phyloP scores from a whole-genome alignment of 92 coral and sea anemone genomes.

The Umimayanthus kanabou region DNA sequence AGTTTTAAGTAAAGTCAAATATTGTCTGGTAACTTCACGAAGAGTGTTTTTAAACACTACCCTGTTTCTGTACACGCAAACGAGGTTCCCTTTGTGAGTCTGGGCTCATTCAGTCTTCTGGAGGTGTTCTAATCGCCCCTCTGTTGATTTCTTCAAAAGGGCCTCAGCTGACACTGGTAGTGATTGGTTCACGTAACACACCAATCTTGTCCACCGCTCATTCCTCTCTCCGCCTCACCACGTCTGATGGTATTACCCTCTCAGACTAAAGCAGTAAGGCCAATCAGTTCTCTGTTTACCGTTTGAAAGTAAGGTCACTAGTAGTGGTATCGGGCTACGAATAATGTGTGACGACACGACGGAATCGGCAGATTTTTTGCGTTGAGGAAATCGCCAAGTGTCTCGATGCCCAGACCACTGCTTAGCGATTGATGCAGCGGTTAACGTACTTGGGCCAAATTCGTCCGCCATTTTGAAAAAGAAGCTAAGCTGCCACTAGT shows the following conservation, averaged over 20 bases:
- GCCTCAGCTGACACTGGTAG: constrained; percentile 73
- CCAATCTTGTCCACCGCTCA: constrained; percentile 1
- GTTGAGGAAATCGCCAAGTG: neutral
- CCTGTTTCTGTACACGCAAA: constrained; percentile 30
- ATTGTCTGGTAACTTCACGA: constrained; percentile 43
- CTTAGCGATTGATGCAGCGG: neutral
- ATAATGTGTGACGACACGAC: neutral
- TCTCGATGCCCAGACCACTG: neutral
- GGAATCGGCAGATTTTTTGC: neutral
- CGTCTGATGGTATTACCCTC: constrained; percentile 4
- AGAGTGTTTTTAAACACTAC: constrained; percentile 84
- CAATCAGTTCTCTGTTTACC: neutral
- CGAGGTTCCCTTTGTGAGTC: constrained; percentile 31
- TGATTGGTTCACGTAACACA: constrained; percentile 2
- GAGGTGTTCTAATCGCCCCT: constrained; percentile 31
- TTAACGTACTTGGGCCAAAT: neutral
- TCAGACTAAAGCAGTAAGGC: neutral
- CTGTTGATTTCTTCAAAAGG: constrained; percentile 67
- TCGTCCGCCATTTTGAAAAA: neutral
- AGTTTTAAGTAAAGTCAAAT: constrained; percentile 9
- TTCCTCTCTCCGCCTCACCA: constrained; percentile 9
- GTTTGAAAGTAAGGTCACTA: neutral
- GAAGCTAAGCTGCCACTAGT: neutral
- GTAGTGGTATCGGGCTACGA: neutral
- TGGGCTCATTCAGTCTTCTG: constrained; percentile 1